Percentiles rank a stretch among this genome's conserved stretches.
Evolutionary conservation across 2,797 vertebrate genomes (phyloP).

Genomic region (Hippoglossus hippoglossus): DNA sequence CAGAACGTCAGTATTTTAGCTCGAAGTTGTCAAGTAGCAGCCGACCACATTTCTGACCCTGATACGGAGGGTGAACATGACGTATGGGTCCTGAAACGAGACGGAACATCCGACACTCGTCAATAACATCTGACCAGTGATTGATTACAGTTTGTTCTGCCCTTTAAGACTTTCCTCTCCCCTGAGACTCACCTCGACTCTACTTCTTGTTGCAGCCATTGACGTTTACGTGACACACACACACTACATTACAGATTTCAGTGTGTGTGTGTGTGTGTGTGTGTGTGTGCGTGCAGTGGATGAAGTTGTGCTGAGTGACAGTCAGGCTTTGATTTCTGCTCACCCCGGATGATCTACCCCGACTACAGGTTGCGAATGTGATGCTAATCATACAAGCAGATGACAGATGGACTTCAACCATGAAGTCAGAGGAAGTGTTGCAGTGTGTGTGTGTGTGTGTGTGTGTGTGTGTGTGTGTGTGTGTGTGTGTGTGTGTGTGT

Average conservation of each 20-base stretch:
- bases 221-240: too few relatives aligned
- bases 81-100: slow-evolving; percentile 1
- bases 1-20: neutral
- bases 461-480: slow-evolving; percentile 14
- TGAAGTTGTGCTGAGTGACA: slow-evolving; percentile 45
- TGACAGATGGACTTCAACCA: slow-evolving; percentile 28
- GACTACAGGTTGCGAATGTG: slow-evolving; percentile 10
- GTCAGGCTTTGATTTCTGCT: slow-evolving; percentile 42
- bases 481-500: slow-evolving; percentile 12
- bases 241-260: neutral
- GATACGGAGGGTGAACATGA: neutral
- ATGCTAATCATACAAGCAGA: slow-evolving; percentile 31
- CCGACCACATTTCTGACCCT: neutral
- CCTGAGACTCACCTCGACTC: neutral
- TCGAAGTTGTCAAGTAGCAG: neutral
- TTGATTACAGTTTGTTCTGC: neutral
- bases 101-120: slow-evolving; percentile 18
- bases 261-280: too few relatives aligned
- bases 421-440: slow-evolving; percentile 11
- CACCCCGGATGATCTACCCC: neutral
- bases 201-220: too few relatives aligned
- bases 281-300: slow-evolving; percentile 10
- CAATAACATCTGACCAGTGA: slow-evolving; percentile 13
- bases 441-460: slow-evolving; percentile 13
- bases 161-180: neutral